These are phyloP conservation scores for Hydrocynus forskahlii DNA, from an alignment of 2,797 vertebrate genomes.

Conservation along the genomic window DNA sequence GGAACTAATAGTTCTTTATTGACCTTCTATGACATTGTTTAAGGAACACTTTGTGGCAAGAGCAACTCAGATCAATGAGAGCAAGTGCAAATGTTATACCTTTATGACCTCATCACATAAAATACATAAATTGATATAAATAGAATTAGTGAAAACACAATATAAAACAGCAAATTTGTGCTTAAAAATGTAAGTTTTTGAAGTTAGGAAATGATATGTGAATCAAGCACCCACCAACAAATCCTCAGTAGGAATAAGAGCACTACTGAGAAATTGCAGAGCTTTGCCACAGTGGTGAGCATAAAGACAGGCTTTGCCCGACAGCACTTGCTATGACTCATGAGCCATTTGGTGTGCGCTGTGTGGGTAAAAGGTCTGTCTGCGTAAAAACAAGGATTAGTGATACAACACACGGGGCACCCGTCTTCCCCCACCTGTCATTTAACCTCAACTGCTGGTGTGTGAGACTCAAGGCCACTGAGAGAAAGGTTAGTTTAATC, in stretches of 20 bases:
- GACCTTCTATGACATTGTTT: too few species aligned
- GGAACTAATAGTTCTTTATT: too few species aligned
- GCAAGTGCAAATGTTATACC: too few species aligned
- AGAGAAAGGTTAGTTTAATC: slow-evolving; percentile 76
- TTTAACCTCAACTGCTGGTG: slow-evolving; percentile 77
- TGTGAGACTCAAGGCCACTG: slow-evolving; percentile 67
- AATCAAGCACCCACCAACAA: not conserved
- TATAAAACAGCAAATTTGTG: too few species aligned
- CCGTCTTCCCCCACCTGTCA: slow-evolving; percentile 76
- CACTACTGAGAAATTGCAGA: slow-evolving; percentile 21
- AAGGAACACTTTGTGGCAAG: too few species aligned
- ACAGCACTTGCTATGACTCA: slow-evolving; percentile 45
- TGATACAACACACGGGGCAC: slow-evolving; percentile 72
- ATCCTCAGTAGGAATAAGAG: not conserved
- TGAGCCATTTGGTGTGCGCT: slow-evolving; percentile 14
- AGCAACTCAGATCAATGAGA: too few species aligned
- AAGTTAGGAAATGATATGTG: not conserved
- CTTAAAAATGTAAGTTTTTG: not conserved
- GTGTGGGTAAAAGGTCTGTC: slow-evolving; percentile 37
- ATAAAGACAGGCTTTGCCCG: slow-evolving; percentile 32
- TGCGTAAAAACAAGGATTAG: slow-evolving; percentile 79
- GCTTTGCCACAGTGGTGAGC: slow-evolving; percentile 33
- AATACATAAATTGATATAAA: too few species aligned
- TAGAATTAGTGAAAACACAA: too few species aligned
- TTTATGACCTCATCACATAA: too few species aligned